These are phyloP conservation scores for Nothoprocta pentlandii DNA, from an alignment of 2,113 vertebrate species.

Conservation along the genomic window DNA sequence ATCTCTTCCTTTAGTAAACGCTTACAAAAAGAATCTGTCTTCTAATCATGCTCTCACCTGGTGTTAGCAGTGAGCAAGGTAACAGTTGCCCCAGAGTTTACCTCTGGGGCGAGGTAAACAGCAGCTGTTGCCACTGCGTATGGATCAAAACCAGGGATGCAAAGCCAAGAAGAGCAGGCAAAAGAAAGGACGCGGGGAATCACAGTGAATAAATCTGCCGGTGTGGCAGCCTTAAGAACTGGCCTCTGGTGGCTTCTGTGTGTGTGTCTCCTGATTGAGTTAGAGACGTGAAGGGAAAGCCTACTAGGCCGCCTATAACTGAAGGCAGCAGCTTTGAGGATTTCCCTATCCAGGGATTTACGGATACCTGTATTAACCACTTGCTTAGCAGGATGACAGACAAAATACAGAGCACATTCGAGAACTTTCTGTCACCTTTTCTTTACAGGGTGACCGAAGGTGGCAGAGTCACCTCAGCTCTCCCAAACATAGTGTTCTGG, in stretches of 20 bases:
- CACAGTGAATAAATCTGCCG: neutral
- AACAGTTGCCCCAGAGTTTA: conserved; percentile 17
- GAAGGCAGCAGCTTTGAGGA: neutral
- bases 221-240: rapidly evolving
- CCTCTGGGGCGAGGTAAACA: neutral
- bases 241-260: rapidly evolving
- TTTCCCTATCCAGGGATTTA: neutral
- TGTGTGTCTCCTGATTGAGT: neutral
- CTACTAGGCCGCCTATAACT: neutral
- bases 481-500: neutral
- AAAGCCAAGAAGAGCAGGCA: neutral
- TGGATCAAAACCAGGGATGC: neutral
- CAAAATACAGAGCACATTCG: neutral
- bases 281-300: neutral
- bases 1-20: conserved; percentile 61
- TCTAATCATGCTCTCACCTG: conserved; percentile 50
- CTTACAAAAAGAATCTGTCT: conserved; percentile 51
- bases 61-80: conserved; percentile 63
- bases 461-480: neutral
- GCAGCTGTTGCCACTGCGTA: neutral
- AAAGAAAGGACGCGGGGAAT: neutral
- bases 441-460: neutral
- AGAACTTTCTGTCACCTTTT: neutral
- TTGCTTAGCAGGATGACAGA: neutral
- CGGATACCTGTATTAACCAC: neutral